Conservation (phyloP, 1,140 invertebrate species). For the Tribolium madens region DNA sequence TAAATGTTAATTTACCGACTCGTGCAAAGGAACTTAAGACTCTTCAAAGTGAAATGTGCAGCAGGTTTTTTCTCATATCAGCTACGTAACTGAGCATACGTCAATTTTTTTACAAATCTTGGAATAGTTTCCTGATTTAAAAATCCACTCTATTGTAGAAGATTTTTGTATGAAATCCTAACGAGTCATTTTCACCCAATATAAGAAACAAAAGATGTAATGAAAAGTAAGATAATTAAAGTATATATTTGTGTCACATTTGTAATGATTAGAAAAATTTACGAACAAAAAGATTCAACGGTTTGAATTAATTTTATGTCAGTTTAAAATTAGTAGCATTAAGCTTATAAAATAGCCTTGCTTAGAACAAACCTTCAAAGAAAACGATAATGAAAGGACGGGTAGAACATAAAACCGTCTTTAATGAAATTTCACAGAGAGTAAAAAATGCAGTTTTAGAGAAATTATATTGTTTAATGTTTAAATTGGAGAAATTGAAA, state of each 20-base stretch:
- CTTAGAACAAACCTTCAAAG: neutral
- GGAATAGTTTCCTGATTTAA: conserved; percentile 2
- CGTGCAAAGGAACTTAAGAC: conserved; percentile 2
- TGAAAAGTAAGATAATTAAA: neutral
- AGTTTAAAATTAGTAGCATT: neutral
- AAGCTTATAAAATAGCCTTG: neutral
- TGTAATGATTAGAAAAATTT: neutral
- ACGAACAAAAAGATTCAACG: neutral
- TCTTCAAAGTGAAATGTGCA: conserved; percentile 19
- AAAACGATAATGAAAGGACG: conserved; percentile 4
- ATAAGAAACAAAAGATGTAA: neutral
- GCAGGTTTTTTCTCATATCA: conserved; percentile 19
- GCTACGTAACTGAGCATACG: neutral
- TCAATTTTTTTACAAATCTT: neutral
- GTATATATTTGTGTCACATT: neutral
- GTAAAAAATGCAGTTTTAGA: neutral
- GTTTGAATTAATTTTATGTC: neutral
- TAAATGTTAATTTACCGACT: conserved; percentile 7
- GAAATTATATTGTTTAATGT: neutral
- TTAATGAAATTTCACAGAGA: neutral
- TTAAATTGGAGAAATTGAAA: neutral
- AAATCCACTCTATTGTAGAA: neutral
- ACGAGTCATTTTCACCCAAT: neutral
- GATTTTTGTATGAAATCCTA: neutral
- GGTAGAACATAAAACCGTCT: neutral